Evolutionary conservation across 2,888 invertebrate genomes (phyloP), one percentile per base, ranked within the genome.

Genomic region (Hirudinaria manillensis): DNA sequence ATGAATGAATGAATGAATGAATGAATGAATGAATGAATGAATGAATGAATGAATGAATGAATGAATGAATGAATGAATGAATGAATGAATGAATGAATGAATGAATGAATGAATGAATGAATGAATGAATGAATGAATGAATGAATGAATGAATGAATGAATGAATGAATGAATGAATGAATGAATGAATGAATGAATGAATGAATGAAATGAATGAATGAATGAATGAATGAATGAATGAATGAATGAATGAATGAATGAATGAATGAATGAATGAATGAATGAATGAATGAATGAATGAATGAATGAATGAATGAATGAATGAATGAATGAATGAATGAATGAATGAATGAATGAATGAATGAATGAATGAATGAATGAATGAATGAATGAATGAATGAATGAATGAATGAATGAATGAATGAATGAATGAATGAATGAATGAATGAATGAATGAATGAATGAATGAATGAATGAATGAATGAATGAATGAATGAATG

Each of bases 1-100:
- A 27, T 55, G 45, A 53, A 45, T 72, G 72, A 53, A 29, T 55
- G 72, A 16, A n/a, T 55, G 56, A 24, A 45, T 72, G 56, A 53
- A 27, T 55, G 45, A 53, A 45, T 72, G 72, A 53, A 29, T 55
- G 72, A 16, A n/a, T 55, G 56, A 24, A 45, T 72, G 56, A 53
- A 27, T 55, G 45, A 53, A 45, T 72, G 72, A 53, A 29, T 55
- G 72, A 16, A n/a, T 55, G 56, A 24, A 45, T 72, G 56, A 53
- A 27, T 55, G 45, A 53, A 45, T 72, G 72, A 53, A 29, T 55
- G 72, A 16, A n/a, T 55, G 56, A 24, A 45, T 72, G 56, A 53
- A 27, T 55, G 45, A 53, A 45, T 72, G 72, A 53, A 29, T 55
- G 72, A 16, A n/a, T 55, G 56, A 24, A 45, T 72, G 56, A 53